These are phyloP conservation scores for Mesorhabditis spiculigera DNA, from an alignment of 2,888 invertebrate species.

Conservation along the genomic window DNA sequence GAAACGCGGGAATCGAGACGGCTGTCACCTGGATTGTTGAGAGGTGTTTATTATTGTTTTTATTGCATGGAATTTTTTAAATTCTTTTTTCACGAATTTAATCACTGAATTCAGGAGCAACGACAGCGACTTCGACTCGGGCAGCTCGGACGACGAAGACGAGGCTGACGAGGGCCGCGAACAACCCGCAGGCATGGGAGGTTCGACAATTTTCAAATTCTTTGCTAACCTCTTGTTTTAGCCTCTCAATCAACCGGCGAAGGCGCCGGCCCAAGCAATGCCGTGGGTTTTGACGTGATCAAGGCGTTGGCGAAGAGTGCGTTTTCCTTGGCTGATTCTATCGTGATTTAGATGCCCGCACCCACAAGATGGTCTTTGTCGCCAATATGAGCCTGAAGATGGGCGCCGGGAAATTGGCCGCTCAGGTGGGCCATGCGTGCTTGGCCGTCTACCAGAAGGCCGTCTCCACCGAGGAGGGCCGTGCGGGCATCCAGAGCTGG, in stretches of 20 bases:
- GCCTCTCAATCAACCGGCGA: background rate
- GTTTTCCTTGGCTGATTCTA: conserved; percentile 8
- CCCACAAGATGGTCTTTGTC: conserved; percentile 70
- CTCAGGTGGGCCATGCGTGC: conserved; percentile 68
- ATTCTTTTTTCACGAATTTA: background rate
- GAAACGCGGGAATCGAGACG: conserved; percentile 38
- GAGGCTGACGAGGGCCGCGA: conserved; percentile 17
- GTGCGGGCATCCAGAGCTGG: conserved; percentile 27
- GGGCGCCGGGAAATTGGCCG: conserved; percentile 69
- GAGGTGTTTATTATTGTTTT: conserved; percentile 1
- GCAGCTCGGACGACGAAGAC: conserved; percentile 26
- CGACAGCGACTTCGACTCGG: conserved; percentile 37
- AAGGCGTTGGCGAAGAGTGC: background rate
- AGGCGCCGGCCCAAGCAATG: background rate
- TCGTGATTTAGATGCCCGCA: conserved; percentile 22
- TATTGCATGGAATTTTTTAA: no score
- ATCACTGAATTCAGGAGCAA: conserved; percentile 19
- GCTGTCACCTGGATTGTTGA: conserved; percentile 48
- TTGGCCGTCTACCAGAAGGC: conserved; percentile 64
- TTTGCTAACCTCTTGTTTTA: background rate
- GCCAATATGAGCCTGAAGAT: conserved; percentile 68
- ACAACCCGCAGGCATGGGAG: conserved; percentile 25
- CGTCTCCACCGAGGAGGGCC: conserved; percentile 27
- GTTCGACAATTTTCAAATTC: conserved; percentile 8
- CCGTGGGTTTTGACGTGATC: background rate